These are phyloP conservation scores for Cynopterus sphinx DNA, from an alignment of 2,797 vertebrate genomes.

Conservation along the genomic window DNA sequence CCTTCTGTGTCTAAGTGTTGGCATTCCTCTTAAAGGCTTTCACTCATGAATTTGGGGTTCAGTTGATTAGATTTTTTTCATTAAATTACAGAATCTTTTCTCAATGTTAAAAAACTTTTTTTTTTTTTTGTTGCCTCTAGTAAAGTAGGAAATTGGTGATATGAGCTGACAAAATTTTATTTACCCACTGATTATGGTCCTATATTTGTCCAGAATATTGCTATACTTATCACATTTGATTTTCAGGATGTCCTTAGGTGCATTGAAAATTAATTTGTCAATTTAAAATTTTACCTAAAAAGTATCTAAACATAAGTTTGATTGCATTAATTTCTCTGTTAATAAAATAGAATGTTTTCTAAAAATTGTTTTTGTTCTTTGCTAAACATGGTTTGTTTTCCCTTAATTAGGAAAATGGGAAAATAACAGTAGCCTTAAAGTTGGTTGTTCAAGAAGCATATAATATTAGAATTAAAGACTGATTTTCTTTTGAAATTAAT, in stretches of 20 bases:
- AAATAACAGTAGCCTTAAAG: neutral
- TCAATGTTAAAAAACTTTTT: neutral
- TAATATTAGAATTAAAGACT: neutral
- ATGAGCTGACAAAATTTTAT: neutral
- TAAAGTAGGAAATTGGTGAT: neutral
- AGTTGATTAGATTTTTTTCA: neutral
- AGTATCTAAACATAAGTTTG: neutral
- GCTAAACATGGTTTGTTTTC: neutral
- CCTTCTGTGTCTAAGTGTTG: neutral
- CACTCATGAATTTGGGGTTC: neutral
- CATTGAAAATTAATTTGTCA: neutral
- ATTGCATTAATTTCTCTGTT: neutral
- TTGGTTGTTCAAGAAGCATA: neutral
- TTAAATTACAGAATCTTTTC: neutral
- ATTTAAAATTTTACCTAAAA: neutral
- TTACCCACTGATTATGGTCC: neutral
- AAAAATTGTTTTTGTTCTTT: neutral
- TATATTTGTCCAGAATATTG: neutral
- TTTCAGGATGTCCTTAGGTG: neutral
- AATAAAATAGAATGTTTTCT: neutral
- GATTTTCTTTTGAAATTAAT: neutral
- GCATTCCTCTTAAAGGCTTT: neutral
- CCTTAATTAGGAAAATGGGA: neutral
- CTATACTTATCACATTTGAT: neutral
- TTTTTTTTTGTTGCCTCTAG: too few relatives aligned